Evolutionary conservation across 2,113 vertebrate genomes (phyloP).

Genomic region (Coracopsis vasa): DNA sequence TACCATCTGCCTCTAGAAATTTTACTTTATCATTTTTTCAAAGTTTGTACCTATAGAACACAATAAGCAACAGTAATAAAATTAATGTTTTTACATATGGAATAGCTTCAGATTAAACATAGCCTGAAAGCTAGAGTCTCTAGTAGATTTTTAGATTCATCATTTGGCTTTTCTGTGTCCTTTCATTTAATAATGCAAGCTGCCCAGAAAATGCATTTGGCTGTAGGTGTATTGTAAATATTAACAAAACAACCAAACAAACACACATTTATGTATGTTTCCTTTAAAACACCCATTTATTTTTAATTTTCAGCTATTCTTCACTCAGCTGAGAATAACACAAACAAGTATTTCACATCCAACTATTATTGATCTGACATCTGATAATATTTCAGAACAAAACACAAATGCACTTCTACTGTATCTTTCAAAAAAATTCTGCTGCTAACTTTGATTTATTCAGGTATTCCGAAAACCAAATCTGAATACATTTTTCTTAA

Average conservation of each 20-base stretch:
- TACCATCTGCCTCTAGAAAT: slow-evolving; percentile 70
- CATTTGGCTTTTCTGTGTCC: not conserved
- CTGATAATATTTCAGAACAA: slow-evolving; percentile 62
- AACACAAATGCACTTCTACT: slow-evolving; percentile 50
- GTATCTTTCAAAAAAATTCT: slow-evolving; percentile 52
- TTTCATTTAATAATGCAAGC: slow-evolving; percentile 29
- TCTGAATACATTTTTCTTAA: slow-evolving; percentile 22
- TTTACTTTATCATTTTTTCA: slow-evolving; percentile 62
- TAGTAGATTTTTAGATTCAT: not conserved
- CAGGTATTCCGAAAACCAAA: not conserved
- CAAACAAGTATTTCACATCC: slow-evolving; percentile 69
- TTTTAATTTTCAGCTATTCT: slow-evolving; percentile 69
- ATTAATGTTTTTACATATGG: slow-evolving; percentile 55
- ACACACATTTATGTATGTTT: slow-evolving; percentile 17
- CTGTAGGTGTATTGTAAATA: slow-evolving; percentile 35
- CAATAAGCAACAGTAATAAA: slow-evolving; percentile 55
- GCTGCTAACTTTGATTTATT: slow-evolving; percentile 40
- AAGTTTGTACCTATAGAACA: slow-evolving; percentile 61
- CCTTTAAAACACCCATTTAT: slow-evolving; percentile 35
- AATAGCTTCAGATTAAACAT: slow-evolving; percentile 29
- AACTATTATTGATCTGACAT: slow-evolving; percentile 68
- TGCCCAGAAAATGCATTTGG: not conserved
- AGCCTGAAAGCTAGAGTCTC: not conserved
- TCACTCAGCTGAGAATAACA: slow-evolving; percentile 56
- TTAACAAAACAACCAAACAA: slow-evolving; percentile 40